Percentiles rank a stretch among this genome's conserved stretches.
Evolutionary conservation across 2,113 vertebrate species (phyloP).

Genomic region (Neodon shergylaensis): DNA sequence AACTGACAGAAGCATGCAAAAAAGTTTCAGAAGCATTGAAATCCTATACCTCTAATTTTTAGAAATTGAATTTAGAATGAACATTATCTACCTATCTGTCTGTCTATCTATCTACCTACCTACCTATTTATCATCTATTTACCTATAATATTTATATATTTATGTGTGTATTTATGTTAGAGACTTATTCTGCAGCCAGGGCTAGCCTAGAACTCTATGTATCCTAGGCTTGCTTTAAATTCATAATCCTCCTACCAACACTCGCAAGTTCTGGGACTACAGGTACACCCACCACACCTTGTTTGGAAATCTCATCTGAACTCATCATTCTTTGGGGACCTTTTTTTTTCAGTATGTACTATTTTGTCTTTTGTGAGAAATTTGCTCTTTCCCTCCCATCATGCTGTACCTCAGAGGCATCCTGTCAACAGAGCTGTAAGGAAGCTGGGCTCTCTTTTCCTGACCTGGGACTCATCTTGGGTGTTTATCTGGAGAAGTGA

Average conservation of each 20-base stretch:
- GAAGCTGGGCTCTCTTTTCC: not conserved
- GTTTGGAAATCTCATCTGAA: not conserved
- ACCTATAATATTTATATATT: not conserved
- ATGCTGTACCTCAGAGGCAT: not conserved
- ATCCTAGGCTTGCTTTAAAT: not conserved
- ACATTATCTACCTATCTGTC: not conserved
- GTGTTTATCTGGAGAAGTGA: not conserved
- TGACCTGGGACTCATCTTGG: not conserved
- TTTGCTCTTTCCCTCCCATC: not conserved
- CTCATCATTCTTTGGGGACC: not conserved
- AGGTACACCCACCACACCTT: not conserved
- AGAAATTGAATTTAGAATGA: not conserved
- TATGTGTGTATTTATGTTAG: not conserved
- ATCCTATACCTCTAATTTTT: not conserved
- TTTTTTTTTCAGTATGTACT: not conserved
- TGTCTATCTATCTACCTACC: not conserved
- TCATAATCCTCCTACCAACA: too few relatives aligned
- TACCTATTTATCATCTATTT: not conserved
- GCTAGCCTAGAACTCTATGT: not conserved
- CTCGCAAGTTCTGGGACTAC: not conserved
- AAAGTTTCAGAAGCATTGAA: not conserved
- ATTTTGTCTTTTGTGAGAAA: not conserved
- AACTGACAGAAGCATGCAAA: not conserved
- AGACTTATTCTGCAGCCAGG: not conserved
- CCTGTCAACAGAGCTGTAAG: not conserved